Conservation (phyloP, 2,113 vertebrate species). For the rabbit (Oryctolagus cuniculus) region mOryCun1.1 NC_091439.1:51278001-51278500, state of each 20-base stretch:
- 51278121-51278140: too few relatives aligned
- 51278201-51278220: too few relatives aligned
- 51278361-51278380: not conserved
- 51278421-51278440: not conserved
- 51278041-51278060: too few relatives aligned
- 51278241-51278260: not conserved
- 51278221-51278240: not conserved
- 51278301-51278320: not conserved
- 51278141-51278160: too few relatives aligned
- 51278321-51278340: not conserved
- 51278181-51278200: too few relatives aligned
- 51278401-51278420: not conserved
- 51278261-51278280: not conserved
- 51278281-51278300: not conserved
- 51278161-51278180: too few relatives aligned
- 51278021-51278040: too few relatives aligned
- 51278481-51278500: not conserved
- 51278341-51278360: not conserved
- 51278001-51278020: too few relatives aligned
- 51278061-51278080: too few relatives aligned
- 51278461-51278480: not conserved
- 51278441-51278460: not conserved
- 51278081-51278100: too few relatives aligned
- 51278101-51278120: too few relatives aligned
- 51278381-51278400: not conserved